Percentiles rank a stretch among this genome's conserved stretches.
These are phyloP conservation scores for Dromius quadrimaculatus DNA, from an alignment of 2,888 invertebrate genomes.

Conservation along the genomic window DNA sequence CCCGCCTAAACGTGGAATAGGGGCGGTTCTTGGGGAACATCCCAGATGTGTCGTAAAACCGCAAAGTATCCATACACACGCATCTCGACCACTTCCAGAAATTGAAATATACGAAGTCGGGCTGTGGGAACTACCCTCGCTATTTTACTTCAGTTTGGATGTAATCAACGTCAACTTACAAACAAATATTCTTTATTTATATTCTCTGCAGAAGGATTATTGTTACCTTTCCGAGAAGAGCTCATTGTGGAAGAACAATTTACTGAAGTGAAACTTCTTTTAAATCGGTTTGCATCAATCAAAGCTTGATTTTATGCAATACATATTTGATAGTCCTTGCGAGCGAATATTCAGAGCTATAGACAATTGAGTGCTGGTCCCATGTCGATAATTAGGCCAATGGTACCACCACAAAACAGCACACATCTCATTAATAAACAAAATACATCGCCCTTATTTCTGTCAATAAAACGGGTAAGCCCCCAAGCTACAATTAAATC, in stretches of 20 bases:
- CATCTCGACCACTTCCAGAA: slow-evolving; percentile 43
- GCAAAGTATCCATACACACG: slow-evolving; percentile 44
- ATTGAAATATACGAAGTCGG: slow-evolving; percentile 41
- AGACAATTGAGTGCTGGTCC: too few species aligned
- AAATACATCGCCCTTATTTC: slow-evolving; percentile 1
- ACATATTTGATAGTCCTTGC: too few species aligned
- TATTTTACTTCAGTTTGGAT: slow-evolving; percentile 31
- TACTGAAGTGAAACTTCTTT: too few species aligned
- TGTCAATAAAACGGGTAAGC: slow-evolving; percentile 20
- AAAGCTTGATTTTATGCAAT: too few species aligned
- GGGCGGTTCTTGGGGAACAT: slow-evolving; percentile 33
- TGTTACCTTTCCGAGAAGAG: too few species aligned
- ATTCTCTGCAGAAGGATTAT: too few species aligned
- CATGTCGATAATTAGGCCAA: too few species aligned
- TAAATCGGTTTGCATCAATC: too few species aligned
- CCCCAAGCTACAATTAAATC: slow-evolving; percentile 30
- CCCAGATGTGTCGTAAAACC: slow-evolving; percentile 49
- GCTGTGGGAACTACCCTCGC: slow-evolving; percentile 28
- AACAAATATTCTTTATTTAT: slow-evolving; percentile 34
- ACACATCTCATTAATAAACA: slow-evolving; percentile 20
- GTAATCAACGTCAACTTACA: slow-evolving; percentile 30
- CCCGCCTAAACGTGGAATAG: slow-evolving; percentile 5
- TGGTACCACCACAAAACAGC: too few species aligned
- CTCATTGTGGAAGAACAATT: too few species aligned
- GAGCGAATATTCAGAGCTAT: too few species aligned